Evolutionary conservation across 2,797 vertebrate species (phyloP).

Genomic region (Myripristis murdjan): DNA sequence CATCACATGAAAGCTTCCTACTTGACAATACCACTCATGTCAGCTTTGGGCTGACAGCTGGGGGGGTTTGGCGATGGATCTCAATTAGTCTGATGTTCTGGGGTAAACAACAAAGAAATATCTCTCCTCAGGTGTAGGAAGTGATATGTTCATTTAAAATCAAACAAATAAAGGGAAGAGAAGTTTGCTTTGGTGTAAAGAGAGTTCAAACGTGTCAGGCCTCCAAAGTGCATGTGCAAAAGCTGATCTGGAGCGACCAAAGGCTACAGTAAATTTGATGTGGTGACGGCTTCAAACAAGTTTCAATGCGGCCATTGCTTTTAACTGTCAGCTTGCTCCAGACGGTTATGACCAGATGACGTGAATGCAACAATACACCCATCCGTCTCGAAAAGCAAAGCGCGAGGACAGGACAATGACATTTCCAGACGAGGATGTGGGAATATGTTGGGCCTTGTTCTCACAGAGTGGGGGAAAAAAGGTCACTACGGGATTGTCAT

Average conservation of each 20-base stretch:
- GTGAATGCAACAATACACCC: slow-evolving; percentile 64
- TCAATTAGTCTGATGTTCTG: too few species aligned
- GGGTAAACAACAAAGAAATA: too few species aligned
- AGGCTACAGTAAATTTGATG: slow-evolving; percentile 16
- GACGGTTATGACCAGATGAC: slow-evolving; percentile 66
- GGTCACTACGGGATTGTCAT: slow-evolving; percentile 66
- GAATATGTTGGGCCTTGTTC: slow-evolving; percentile 70
- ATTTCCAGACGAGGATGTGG: slow-evolving; percentile 63
- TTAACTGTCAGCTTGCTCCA: slow-evolving; percentile 47
- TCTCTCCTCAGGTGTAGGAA: too few species aligned
- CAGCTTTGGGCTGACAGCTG: too few species aligned
- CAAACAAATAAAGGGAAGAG: too few species aligned
- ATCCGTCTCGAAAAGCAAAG: slow-evolving; percentile 69
- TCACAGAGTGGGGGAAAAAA: slow-evolving; percentile 63
- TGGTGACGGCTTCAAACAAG: neutral
- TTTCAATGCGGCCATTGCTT: slow-evolving; percentile 41
- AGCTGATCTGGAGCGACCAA: neutral
- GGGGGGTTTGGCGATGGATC: too few species aligned
- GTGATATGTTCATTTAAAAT: too few species aligned
- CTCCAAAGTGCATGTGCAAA: too few species aligned
- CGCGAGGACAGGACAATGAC: slow-evolving; percentile 69
- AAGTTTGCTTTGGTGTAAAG: too few species aligned
- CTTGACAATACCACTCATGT: too few species aligned
- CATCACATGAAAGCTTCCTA: too few species aligned
- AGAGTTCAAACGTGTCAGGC: too few species aligned